phyloP scores from a whole-genome alignment of 2,888 invertebrate species.

The Habroteleia sp. region DNA sequence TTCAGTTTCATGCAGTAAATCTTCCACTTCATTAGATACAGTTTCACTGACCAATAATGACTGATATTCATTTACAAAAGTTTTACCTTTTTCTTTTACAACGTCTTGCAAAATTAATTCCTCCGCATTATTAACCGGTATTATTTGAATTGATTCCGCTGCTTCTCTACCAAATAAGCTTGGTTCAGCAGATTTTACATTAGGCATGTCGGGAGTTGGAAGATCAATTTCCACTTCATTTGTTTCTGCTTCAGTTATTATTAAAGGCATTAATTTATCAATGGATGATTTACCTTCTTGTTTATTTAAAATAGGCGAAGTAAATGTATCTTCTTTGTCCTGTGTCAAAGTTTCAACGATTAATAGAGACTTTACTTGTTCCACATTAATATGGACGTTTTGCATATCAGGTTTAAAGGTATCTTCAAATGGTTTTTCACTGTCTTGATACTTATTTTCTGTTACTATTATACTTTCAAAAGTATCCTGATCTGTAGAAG shows the following conservation, averaged over 20 bases:
- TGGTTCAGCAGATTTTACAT: constrained; percentile 64
- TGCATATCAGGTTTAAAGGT: constrained; percentile 77
- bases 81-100: constrained; percentile 66
- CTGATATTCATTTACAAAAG: constrained; percentile 66
- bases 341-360: constrained; percentile 77
- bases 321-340: constrained; percentile 77
- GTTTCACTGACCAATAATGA: constrained; percentile 69
- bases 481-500: constrained; percentile 81
- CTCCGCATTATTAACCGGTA: constrained; percentile 69
- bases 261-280: constrained; percentile 63
- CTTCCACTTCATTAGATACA: constrained; percentile 69
- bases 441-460: constrained; percentile 81
- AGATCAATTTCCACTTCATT: constrained; percentile 62
- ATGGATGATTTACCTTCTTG: constrained; percentile 65
- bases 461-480: constrained; percentile 83
- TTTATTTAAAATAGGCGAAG: constrained; percentile 48
- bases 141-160: constrained; percentile 67
- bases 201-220: constrained; percentile 63
- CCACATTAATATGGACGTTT: constrained; percentile 80
- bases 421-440: constrained; percentile 78
- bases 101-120: constrained; percentile 60
- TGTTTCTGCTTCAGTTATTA: constrained; percentile 61
- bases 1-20: constrained; percentile 57
- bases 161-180: constrained; percentile 60
- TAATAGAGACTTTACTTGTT: constrained; percentile 78